Percentiles rank a stretch among this genome's conserved stretches.
phyloP scores from a whole-genome alignment of 2,797 vertebrate species.

The Cryptoprocta ferox region DNA sequence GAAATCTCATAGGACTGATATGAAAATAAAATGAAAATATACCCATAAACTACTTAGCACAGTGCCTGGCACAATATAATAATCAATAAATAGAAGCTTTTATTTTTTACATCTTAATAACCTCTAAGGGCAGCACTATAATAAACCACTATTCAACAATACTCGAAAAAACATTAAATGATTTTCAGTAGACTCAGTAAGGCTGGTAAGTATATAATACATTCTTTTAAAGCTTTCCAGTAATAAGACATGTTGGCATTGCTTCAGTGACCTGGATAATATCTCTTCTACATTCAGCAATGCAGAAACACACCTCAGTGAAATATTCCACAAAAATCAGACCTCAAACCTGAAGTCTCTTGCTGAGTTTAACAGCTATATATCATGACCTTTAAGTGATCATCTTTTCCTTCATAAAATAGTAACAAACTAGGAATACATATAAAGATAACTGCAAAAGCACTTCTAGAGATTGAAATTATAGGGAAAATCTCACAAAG shows the following conservation, averaged over 20 bases:
- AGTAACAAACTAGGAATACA: conserved; percentile 4
- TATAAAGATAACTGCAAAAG: conserved; percentile 28
- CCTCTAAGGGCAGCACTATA: neutral
- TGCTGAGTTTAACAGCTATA: conserved; percentile 31
- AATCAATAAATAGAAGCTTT: conserved; percentile 71
- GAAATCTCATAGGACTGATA: conserved; percentile 58
- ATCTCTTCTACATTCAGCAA: conserved; percentile 49
- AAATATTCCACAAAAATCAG: conserved; percentile 33
- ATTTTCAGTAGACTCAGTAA: conserved; percentile 47
- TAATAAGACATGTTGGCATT: conserved; percentile 24
- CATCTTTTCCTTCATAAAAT: conserved; percentile 45
- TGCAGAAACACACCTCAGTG: conserved; percentile 12
- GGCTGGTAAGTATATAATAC: neutral
- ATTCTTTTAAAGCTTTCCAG: conserved; percentile 45
- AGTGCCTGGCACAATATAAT: conserved; percentile 43
- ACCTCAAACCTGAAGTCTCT: conserved; percentile 48
- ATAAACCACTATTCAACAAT: conserved; percentile 59
- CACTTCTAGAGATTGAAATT: conserved; percentile 50
- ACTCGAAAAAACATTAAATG: conserved; percentile 59
- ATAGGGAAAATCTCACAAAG: conserved; percentile 10
- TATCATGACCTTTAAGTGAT: neutral
- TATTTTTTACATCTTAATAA: conserved; percentile 62
- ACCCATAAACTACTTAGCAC: conserved; percentile 55
- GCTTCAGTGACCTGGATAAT: conserved; percentile 34
- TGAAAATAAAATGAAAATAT: conserved; percentile 57